Conservation (phyloP, 2,113 vertebrate genomes). For the Spea bombifrons region DNA sequence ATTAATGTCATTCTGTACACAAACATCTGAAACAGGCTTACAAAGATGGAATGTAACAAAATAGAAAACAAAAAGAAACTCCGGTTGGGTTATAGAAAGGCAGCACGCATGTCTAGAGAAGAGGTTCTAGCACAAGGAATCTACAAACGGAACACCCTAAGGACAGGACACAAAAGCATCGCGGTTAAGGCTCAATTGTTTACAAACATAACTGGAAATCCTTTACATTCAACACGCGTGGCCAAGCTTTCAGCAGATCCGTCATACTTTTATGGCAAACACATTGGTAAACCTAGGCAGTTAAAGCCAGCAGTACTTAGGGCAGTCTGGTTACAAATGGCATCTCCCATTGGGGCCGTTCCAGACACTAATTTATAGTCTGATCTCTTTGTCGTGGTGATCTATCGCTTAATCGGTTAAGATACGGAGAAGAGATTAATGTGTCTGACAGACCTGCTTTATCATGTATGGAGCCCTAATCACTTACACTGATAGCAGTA, state of each 20-base stretch:
- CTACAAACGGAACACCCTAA: constrained; percentile 57
- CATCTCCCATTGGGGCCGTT: too few relatives aligned
- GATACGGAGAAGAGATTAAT: too few relatives aligned
- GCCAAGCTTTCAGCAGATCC: constrained; percentile 48
- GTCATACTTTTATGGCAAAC: too few relatives aligned
- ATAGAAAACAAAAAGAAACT: constrained; percentile 34
- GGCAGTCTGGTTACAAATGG: too few relatives aligned
- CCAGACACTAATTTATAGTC: too few relatives aligned
- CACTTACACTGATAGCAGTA: background rate
- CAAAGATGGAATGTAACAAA: constrained; percentile 73
- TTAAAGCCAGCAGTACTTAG: too few relatives aligned
- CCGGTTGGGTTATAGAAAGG: constrained; percentile 53
- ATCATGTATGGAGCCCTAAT: background rate
- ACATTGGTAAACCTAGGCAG: too few relatives aligned
- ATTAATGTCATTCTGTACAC: constrained; percentile 55
- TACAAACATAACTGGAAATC: constrained; percentile 61
- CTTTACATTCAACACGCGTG: constrained; percentile 65
- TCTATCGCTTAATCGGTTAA: too few relatives aligned
- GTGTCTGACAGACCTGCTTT: too few relatives aligned
- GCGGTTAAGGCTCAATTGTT: constrained; percentile 66
- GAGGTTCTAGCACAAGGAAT: constrained; percentile 48
- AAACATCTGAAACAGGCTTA: constrained; percentile 55
- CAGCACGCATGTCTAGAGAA: constrained; percentile 50
- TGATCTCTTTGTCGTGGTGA: too few relatives aligned
- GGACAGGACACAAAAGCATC: constrained; percentile 56